Base-by-base conservation (phyloP, 1,140 invertebrate genomes). In the Macrostomum lignano region DNA sequence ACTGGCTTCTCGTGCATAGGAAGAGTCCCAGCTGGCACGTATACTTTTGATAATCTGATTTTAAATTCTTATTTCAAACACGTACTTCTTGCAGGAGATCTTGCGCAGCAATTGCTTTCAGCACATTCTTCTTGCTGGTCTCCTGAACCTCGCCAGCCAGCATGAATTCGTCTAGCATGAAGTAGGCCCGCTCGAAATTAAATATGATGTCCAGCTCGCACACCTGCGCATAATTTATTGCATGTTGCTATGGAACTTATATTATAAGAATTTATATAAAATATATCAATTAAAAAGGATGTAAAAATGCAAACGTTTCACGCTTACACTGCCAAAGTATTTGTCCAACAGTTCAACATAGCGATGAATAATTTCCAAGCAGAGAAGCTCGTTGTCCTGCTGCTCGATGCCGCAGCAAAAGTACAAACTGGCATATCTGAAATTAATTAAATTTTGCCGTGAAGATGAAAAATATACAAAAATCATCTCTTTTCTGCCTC, bases 131-230 rank as follows among this genome's bases (percentile, higher is more conserved):
- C 9, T 14, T 19, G 26, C 19, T 33, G 6, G 32, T 19, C 20
- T 33, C 32, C 26, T 38, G 38, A n/a, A 43, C 17, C 17, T 43
- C 42, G 9, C 42, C 42, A 22, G 35, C 38, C 11, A 43, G 17
- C 3, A 43, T 28, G 15, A 36, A 39, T 26, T 43, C 42, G 26
- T 43, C 42, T 15, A 45, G 33, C 14, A 43, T 22, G 25, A 38
- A 43, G 36, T 43, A 38, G 20, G 42, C 42, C 33, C 44, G 44
- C 24, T 43, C 42, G 34, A 36, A 42, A 35, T 43, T 44, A 20
- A 43, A 43, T 28, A 43, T 42, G 13, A 43, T 36, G 31, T 43
- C 42, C n/a, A 44, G 19, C 31, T 43, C 42, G 21, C 42, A 44
- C 10, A 43, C 42, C 42, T 43, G 20, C n/a, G n/a, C n/a, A n/a